These are phyloP conservation scores for Zelostemma sp. DNA, from an alignment of 1,140 invertebrate species.

Conservation along the genomic window DNA sequence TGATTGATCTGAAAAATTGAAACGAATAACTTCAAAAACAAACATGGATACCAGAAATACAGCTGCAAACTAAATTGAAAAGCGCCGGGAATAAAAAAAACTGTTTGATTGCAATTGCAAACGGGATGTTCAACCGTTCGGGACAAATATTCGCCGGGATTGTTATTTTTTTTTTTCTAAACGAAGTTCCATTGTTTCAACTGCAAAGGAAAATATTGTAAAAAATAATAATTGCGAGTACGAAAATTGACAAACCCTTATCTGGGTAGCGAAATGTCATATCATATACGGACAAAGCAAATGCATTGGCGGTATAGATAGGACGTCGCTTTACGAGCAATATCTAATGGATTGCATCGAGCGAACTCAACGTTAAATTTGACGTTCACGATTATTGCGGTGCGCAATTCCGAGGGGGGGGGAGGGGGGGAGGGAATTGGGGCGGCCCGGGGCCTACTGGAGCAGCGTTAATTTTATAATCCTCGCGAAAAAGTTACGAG, in stretches of 20 bases:
- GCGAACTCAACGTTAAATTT: constrained; percentile 66
- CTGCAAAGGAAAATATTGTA: not conserved
- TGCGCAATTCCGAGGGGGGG: constrained; percentile 45
- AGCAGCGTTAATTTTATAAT: constrained; percentile 67
- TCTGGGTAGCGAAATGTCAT: constrained; percentile 30
- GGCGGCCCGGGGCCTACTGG: constrained; percentile 4
- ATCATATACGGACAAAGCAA: constrained; percentile 21
- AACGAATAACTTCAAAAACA: no score
- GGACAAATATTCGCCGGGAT: not conserved
- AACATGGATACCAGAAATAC: no score
- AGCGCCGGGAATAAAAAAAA: not conserved
- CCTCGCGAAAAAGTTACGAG: constrained; percentile 65
- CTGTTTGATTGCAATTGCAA: no score
- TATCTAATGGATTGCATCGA: constrained; percentile 71
- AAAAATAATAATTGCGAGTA: not conserved
- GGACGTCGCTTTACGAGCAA: constrained; percentile 67
- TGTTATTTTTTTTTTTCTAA: no score
- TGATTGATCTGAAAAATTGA: no score
- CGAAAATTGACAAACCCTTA: constrained; percentile 10
- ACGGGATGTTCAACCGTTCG: no score
- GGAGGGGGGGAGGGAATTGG: constrained; percentile 2
- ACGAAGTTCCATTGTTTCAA: no score
- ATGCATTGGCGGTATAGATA: constrained; percentile 57
- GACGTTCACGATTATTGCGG: constrained; percentile 69
- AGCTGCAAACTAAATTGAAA: not conserved